phyloP scores from a whole-genome alignment of 92 coral and sea anemone species.

The Palythoa caribaeorum region DNA sequence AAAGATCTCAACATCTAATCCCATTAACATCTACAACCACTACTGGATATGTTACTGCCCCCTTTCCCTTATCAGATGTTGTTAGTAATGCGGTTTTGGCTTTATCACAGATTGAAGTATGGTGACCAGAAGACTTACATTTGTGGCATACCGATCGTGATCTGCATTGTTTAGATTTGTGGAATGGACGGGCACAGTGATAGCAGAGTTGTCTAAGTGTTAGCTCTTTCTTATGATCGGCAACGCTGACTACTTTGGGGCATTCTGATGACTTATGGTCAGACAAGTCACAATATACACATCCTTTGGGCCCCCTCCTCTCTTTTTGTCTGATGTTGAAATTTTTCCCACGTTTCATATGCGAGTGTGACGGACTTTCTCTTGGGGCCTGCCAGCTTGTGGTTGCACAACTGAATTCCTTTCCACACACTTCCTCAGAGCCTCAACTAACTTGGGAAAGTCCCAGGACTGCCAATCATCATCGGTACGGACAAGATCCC shows the following conservation, averaged over 20 bases:
- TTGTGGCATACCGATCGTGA: too few relatives aligned
- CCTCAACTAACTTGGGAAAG: constrained; percentile 63
- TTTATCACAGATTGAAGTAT: too few relatives aligned
- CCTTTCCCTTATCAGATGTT: constrained; percentile 21
- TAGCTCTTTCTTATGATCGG: too few relatives aligned
- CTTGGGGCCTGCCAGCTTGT: constrained; percentile 19
- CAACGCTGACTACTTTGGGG: too few relatives aligned
- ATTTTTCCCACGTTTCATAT: neutral
- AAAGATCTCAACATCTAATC: constrained; percentile 34
- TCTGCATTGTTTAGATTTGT: too few relatives aligned
- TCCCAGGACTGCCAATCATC: constrained; percentile 74
- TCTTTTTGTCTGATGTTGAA: too few relatives aligned
- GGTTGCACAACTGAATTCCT: constrained; percentile 54
- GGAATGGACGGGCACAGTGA: too few relatives aligned
- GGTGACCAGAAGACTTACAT: too few relatives aligned
- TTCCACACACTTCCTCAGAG: constrained; percentile 67
- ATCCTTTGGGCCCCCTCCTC: too few relatives aligned
- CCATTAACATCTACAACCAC: constrained; percentile 60
- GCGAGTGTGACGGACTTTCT: neutral
- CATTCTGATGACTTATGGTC: too few relatives aligned
- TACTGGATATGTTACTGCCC: constrained; percentile 32
- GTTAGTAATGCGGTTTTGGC: neutral
- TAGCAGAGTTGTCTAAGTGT: too few relatives aligned
- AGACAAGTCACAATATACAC: too few relatives aligned
- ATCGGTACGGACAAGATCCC: constrained; percentile 64